Base-by-base conservation (phyloP, 1,140 invertebrate genomes). In the Pectinophora gossypiella region DNA sequence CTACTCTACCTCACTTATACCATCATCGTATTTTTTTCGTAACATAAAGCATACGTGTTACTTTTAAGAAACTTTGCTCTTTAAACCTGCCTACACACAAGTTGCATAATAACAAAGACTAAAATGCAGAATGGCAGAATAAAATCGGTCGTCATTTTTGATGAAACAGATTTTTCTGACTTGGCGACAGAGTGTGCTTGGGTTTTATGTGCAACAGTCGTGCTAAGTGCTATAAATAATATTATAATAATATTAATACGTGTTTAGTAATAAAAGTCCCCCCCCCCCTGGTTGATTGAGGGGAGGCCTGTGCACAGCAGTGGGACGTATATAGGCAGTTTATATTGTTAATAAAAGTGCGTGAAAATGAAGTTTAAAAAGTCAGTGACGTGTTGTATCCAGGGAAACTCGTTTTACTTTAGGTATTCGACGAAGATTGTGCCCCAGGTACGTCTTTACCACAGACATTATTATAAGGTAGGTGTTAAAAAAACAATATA, bases 351-450 rank as follows among this genome's bases (percentile, higher is more conserved):
- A 40, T 40, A 15, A 40, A 40, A 13, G n/a, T 32, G 27, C n/a
- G 27, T 32, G 27, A 76, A 70, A 54, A 86, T 86, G 80, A 86
- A 84, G 70, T 65, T 86, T 23, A 84, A 79, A 62, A 84, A 72
- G 68, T 81, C 78, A 21, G 77, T 86, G 70, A 76, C 71, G 49
- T 82, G 64, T 54, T 86, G 76, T 54, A 61, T 86, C 49, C 68
- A 68, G 51, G 79, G 79, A 32, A 84, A 84, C 57, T 63, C 72
- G 12, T 67, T 81, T 19, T 73, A 58, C 55, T 51, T 76, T 46
- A 67, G 68, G 35, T 83, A 78, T 58, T 72, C 73, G 13, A 71
- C 69, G 32, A 82, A 85, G 59, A 51, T 74, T n/a, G 64, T 68
- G 54, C 27, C 27, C 9, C 27, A 32, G 27, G 27, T 32, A 12